Conservation (phyloP, 1,140 invertebrate species). For the Achatina immaculata region DNA sequence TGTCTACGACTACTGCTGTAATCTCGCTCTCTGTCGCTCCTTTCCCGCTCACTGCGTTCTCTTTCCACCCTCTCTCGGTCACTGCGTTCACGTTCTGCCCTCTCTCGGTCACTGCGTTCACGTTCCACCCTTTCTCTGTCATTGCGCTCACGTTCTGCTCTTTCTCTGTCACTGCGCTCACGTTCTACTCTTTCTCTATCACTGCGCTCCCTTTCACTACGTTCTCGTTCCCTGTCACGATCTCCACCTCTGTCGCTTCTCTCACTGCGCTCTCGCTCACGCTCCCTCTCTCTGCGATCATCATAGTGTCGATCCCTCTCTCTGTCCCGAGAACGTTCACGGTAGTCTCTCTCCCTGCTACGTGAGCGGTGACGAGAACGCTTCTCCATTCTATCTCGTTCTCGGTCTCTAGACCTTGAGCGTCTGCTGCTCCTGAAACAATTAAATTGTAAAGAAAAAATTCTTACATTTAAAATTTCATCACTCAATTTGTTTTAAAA, state of each 20-base stretch:
- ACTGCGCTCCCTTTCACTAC: slow-evolving; percentile 56
- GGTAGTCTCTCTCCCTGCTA: slow-evolving; percentile 54
- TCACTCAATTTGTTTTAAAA: slow-evolving; percentile 29
- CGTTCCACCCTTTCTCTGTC: slow-evolving; percentile 63
- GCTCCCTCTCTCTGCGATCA: slow-evolving; percentile 76
- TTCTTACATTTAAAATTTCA: too few relatives aligned
- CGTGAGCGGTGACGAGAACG: slow-evolving; percentile 72
- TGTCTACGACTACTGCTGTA: slow-evolving; percentile 41
- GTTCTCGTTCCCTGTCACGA: slow-evolving; percentile 63
- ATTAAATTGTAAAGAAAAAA: slow-evolving; percentile 28
- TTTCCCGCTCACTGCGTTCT: slow-evolving; percentile 50
- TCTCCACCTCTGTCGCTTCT: slow-evolving; percentile 68
- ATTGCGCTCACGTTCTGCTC: slow-evolving; percentile 61
- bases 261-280: slow-evolving; percentile 76
- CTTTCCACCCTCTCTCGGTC: slow-evolving; percentile 54
- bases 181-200: slow-evolving; percentile 59
- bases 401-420: slow-evolving; percentile 82
- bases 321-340: slow-evolving; percentile 65
- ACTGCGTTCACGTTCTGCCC: slow-evolving; percentile 41
- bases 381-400: slow-evolving; percentile 71
- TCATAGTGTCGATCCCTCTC: slow-evolving; percentile 67
- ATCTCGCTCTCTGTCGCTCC: slow-evolving; percentile 56
- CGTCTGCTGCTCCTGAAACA: slow-evolving; percentile 70
- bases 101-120: slow-evolving; percentile 65
- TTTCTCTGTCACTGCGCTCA: slow-evolving; percentile 51